A percentile compares a stretch with the other conserved stretches of the same genome.
Conservation (phyloP, 1,140 invertebrate genomes). For the Ctenoplectra terminalis region DNA sequence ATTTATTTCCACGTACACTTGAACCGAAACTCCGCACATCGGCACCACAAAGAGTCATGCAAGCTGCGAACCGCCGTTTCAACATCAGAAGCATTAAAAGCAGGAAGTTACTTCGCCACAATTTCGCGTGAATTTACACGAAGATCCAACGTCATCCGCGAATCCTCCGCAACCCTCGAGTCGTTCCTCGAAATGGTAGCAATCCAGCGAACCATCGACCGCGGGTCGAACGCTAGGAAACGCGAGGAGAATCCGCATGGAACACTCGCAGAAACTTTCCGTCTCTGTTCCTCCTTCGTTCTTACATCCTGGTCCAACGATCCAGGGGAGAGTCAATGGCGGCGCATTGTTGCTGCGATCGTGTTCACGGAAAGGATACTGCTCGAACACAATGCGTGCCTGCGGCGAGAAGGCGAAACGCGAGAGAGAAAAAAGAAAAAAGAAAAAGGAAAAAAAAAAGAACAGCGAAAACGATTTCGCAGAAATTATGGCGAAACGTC, state of each 20-base stretch:
- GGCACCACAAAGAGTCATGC: background rate
- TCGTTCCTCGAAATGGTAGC: conserved; percentile 25
- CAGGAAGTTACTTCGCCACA: conserved; percentile 28
- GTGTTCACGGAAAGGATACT: conserved; percentile 28
- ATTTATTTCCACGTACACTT: conserved; percentile 1
- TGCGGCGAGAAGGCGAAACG: conserved; percentile 17
- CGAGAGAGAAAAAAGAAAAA: background rate
- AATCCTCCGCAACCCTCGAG: background rate
- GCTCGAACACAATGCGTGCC: conserved; percentile 37
- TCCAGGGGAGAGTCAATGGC: background rate
- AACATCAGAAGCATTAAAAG: conserved; percentile 3
- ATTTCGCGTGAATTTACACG: conserved; percentile 18
- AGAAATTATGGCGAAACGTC: conserved; percentile 49
- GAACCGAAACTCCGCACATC: background rate
- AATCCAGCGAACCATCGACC: background rate
- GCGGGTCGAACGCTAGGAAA: background rate
- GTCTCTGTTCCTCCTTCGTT: background rate
- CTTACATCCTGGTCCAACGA: background rate
- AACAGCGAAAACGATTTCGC: conserved; percentile 16
- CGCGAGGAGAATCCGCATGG: background rate
- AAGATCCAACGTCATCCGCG: background rate
- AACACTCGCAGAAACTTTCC: background rate
- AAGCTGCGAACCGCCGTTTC: background rate
- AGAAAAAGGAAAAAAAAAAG: background rate
- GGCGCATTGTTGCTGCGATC: conserved; percentile 34